A percentile compares a stretch with the other conserved stretches of the same genome.
Evolutionary conservation across 1,140 invertebrate genomes (phyloP).

Genomic region (Dreissena rostriformis): DNA sequence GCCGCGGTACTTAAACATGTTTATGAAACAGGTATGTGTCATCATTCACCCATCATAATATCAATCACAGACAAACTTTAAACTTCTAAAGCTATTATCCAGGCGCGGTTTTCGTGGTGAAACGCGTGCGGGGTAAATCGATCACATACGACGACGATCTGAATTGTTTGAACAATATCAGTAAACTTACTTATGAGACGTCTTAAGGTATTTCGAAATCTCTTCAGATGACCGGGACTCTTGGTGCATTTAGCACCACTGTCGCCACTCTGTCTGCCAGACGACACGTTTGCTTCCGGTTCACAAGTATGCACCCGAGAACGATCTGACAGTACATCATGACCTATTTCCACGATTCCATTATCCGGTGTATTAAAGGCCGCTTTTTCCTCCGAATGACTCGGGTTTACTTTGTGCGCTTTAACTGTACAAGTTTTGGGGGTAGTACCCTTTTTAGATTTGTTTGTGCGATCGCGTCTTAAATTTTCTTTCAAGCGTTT

Average conservation of each 20-base stretch:
- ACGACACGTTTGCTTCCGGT: too few species aligned
- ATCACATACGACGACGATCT: too few species aligned
- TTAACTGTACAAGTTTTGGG: not conserved
- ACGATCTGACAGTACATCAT: not conserved
- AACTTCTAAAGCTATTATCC: too few species aligned
- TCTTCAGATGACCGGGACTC: not conserved
- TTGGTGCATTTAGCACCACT: not conserved
- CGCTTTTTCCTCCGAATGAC: not conserved
- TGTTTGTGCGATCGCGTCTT: not conserved
- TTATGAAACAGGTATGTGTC: too few species aligned
- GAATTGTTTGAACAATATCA: too few species aligned
- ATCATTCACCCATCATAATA: too few species aligned
- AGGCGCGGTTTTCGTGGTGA: too few species aligned
- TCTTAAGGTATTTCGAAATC: not conserved
- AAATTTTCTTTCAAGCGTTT: slow-evolving; percentile 19
- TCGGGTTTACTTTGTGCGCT: slow-evolving; percentile 20
- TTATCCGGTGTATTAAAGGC: slow-evolving; percentile 21
- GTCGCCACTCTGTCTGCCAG: too few species aligned
- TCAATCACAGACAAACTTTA: too few species aligned
- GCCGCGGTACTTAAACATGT: too few species aligned
- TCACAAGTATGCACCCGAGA: not conserved
- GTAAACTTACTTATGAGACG: not conserved
- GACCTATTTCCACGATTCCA: not conserved
- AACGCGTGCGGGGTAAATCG: too few species aligned
- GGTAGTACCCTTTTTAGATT: not conserved